phyloP scores from a whole-genome alignment of 2,113 vertebrate species.

The Catharus fuscescens region DNA sequence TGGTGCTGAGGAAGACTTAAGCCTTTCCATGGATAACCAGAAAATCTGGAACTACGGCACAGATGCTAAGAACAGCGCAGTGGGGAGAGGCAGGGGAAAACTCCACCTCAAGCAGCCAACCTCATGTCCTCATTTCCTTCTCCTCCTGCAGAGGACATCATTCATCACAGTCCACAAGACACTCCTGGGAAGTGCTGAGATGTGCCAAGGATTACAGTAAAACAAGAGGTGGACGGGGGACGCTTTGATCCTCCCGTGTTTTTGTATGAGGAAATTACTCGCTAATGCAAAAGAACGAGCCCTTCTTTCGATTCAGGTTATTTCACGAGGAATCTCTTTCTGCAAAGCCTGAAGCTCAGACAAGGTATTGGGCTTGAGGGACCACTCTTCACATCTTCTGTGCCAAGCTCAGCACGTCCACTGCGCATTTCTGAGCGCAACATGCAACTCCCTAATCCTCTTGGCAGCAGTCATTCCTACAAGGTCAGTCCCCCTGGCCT shows the following conservation, averaged over 20 bases:
- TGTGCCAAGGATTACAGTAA: background rate
- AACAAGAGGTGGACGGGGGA: background rate
- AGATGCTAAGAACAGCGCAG: background rate
- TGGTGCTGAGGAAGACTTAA: background rate
- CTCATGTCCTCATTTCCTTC: background rate
- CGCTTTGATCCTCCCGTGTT: background rate
- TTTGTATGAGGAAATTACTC: background rate
- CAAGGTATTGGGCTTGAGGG: background rate
- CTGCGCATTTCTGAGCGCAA: background rate
- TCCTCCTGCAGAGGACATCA: background rate
- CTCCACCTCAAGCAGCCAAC: background rate
- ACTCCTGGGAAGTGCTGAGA: background rate
- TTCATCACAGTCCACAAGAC: background rate
- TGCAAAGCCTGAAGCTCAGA: background rate
- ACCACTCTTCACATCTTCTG: background rate
- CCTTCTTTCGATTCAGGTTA: background rate
- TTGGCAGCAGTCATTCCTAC: background rate
- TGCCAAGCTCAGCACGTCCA: background rate
- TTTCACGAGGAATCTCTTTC: background rate
- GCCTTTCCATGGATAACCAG: background rate
- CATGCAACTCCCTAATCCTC: background rate
- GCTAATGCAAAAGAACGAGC: background rate
- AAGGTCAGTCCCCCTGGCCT: background rate
- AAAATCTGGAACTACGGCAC: background rate
- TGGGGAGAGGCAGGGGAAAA: background rate